A percentile compares a stretch with the other conserved stretches of the same genome.
phyloP scores from a whole-genome alignment of 2,113 vertebrate species.

The Formicarius rufipectus region DNA sequence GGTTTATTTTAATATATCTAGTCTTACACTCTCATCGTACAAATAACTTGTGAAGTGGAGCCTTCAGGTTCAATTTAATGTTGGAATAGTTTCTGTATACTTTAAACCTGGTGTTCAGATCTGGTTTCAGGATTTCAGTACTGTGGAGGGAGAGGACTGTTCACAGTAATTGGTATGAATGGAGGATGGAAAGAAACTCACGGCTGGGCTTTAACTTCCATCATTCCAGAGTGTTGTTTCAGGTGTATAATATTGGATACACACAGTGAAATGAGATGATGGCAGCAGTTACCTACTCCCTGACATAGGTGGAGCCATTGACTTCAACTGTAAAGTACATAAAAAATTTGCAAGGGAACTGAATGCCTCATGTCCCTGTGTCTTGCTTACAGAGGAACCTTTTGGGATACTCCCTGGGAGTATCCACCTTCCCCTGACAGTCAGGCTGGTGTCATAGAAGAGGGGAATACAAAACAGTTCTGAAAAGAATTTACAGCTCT shows the following conservation, averaged over 20 bases:
- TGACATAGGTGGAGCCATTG: slow-evolving; percentile 33
- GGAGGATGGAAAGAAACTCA: neutral
- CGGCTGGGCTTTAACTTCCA: neutral
- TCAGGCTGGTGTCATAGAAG: neutral
- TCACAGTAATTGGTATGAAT: neutral
- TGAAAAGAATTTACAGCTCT: neutral
- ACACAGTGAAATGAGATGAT: neutral
- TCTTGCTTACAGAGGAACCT: neutral
- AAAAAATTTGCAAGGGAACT: neutral
- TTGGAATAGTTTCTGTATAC: neutral
- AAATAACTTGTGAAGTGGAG: neutral
- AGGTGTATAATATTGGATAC: neutral
- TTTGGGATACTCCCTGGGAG: neutral
- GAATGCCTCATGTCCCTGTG: fast-evolving
- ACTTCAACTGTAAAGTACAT: neutral
- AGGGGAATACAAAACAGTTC: neutral
- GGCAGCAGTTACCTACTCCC: neutral
- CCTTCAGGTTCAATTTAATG: neutral
- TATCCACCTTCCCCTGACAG: neutral
- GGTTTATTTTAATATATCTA: neutral
- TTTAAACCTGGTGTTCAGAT: neutral
- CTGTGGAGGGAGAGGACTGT: neutral
- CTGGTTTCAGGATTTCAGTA: neutral
- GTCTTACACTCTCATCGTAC: fast-evolving
- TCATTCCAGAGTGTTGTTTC: neutral